A percentile compares a stretch with the other conserved stretches of the same genome.
phyloP scores from a whole-genome alignment of 2,797 vertebrate species.

The Crossoptilon crossoptilon region DNA sequence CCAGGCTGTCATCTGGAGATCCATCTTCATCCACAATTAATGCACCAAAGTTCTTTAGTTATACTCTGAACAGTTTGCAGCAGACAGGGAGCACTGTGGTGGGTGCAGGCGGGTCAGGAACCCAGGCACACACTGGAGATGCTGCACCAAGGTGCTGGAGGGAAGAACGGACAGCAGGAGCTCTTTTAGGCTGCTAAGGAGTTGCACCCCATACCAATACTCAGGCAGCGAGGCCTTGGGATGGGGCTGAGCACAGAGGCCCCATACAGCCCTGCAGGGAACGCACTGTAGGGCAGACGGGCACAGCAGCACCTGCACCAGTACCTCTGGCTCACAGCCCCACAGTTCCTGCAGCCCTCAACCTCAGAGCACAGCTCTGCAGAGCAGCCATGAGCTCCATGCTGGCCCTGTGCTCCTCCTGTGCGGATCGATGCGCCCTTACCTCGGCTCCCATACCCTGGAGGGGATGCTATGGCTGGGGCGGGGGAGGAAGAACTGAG shows the following conservation, averaged over 20 bases:
- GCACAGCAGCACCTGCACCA: background rate
- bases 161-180: background rate
- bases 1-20: slow-evolving; percentile 76
- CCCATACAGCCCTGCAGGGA: background rate
- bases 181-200: background rate
- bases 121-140: background rate
- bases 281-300: background rate
- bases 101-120: background rate
- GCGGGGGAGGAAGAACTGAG: slow-evolving; percentile 81
- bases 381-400: background rate
- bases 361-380: background rate
- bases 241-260: background rate
- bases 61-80: slow-evolving; percentile 72
- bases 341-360: background rate
- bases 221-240: background rate
- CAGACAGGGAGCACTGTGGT: background rate
- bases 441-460: slow-evolving; percentile 83
- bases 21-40: slow-evolving; percentile 79
- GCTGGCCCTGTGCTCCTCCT: background rate
- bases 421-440: slow-evolving; percentile 46
- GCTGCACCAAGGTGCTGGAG: background rate
- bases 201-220: background rate
- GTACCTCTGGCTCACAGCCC: background rate
- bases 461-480: slow-evolving; percentile 83
- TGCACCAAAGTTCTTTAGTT: slow-evolving; percentile 77